Evolutionary conservation across 2,888 invertebrate species (phyloP).

Genomic region (Nomada fucata): DNA sequence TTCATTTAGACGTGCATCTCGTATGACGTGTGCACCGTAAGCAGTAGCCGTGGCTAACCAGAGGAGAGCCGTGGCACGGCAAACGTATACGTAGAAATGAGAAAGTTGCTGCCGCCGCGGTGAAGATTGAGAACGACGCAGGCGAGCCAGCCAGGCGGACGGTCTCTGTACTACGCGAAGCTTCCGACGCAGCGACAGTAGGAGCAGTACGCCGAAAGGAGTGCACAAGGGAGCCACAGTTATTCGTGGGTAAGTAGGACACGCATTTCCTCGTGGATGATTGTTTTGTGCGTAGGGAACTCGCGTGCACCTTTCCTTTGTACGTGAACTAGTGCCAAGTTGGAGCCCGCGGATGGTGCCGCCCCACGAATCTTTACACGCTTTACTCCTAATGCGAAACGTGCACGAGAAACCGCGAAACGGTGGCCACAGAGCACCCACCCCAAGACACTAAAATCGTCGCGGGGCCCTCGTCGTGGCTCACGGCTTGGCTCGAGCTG

Average conservation of each 20-base stretch:
- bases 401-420: slow-evolving; percentile 78
- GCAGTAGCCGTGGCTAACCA: slow-evolving; percentile 35
- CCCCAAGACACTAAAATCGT: slow-evolving; percentile 84
- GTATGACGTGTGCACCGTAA: slow-evolving; percentile 67
- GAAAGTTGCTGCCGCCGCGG: slow-evolving; percentile 74
- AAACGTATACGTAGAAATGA: slow-evolving; percentile 76
- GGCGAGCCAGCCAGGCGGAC: slow-evolving; percentile 69
- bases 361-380: slow-evolving; percentile 69
- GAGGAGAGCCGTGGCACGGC: slow-evolving; percentile 42
- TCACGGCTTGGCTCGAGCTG: slow-evolving; percentile 81
- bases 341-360: slow-evolving; percentile 37
- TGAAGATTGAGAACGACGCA: slow-evolving; percentile 72
- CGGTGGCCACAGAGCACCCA: slow-evolving; percentile 83
- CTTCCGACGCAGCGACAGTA: slow-evolving; percentile 62
- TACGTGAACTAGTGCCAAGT: slow-evolving; percentile 19
- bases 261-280: slow-evolving; percentile 52
- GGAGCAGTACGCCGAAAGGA: slow-evolving; percentile 66
- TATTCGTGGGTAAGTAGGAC: slow-evolving; percentile 69
- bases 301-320: slow-evolving; percentile 32
- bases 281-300: slow-evolving; percentile 26
- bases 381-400: slow-evolving; percentile 64
- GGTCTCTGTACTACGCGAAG: slow-evolving; percentile 68
- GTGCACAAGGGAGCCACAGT: slow-evolving; percentile 54
- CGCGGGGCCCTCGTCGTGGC: slow-evolving; percentile 83
- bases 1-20: slow-evolving; percentile 51